Evolutionary conservation across 2,113 vertebrate genomes (phyloP).

Genomic region (Erythrolamprus reginae): DNA sequence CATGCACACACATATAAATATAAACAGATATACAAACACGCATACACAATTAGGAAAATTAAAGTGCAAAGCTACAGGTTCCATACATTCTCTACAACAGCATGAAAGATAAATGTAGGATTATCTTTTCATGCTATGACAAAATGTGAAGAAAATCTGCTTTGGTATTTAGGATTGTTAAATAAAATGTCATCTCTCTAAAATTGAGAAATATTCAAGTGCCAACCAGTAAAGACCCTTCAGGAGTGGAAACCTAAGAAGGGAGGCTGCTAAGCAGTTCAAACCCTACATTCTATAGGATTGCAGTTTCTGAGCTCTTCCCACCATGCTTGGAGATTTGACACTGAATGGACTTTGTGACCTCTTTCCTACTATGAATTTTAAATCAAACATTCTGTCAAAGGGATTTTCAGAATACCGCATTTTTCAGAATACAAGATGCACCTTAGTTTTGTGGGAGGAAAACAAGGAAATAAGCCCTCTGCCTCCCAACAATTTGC

Average conservation of each 20-base stretch:
- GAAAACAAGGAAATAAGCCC: too few relatives aligned
- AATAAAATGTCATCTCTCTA: not conserved
- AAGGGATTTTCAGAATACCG: not conserved
- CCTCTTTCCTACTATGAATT: not conserved
- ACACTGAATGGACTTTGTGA: not conserved
- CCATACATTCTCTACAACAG: not conserved
- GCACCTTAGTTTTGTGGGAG: too few relatives aligned
- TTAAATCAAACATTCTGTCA: not conserved
- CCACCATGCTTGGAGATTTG: not conserved
- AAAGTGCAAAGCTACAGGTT: not conserved
- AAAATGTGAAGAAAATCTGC: not conserved
- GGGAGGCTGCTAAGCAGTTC: not conserved
- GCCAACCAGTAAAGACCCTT: not conserved
- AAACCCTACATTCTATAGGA: not conserved
- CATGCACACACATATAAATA: too few relatives aligned
- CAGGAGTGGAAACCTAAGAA: not conserved
- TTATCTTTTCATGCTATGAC: not conserved
- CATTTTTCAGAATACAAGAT: too few relatives aligned
- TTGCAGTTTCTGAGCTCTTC: not conserved
- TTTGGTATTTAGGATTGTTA: not conserved
- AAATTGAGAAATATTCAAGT: not conserved
- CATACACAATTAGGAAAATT: not conserved
- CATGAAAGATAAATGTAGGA: not conserved
- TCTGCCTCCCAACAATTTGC: too few relatives aligned
- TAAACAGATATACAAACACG: not conserved